A percentile compares a stretch with the other conserved stretches of the same genome.
Conservation (phyloP, 1,140 invertebrate genomes). For the Apocrypta bakeri region DNA sequence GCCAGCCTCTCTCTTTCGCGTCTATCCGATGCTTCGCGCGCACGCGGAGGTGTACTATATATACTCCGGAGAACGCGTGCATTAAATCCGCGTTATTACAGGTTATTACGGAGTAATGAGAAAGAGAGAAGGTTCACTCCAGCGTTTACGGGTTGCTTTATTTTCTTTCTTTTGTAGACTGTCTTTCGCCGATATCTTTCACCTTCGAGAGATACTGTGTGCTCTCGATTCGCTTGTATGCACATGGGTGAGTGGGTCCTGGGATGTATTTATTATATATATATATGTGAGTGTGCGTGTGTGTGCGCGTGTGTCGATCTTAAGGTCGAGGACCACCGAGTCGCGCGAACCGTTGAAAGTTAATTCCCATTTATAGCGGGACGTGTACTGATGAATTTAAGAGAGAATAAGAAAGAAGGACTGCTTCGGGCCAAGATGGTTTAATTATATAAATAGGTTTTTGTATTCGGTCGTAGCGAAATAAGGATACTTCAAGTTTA, state of each 20-base stretch:
- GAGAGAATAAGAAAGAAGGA: no score
- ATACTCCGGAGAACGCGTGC: constrained; percentile 47
- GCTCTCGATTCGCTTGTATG: not conserved
- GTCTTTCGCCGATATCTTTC: not conserved
- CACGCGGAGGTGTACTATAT: not conserved
- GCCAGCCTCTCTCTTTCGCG: not conserved
- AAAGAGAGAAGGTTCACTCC: constrained; percentile 17
- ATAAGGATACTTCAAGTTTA: no score
- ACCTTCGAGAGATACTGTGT: not conserved
- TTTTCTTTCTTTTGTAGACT: not conserved
- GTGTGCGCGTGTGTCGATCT: not conserved
- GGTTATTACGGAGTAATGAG: constrained; percentile 58
- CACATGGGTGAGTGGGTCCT: no score
- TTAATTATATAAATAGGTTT: no score
- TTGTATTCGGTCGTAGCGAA: no score
- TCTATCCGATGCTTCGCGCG: not conserved
- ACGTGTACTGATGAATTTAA: no score
- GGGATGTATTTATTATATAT: not conserved
- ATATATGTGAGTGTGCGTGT: not conserved
- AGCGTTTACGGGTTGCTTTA: constrained; percentile 7
- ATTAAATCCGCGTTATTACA: constrained; percentile 58
- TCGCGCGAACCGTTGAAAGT: no score
- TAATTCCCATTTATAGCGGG: no score
- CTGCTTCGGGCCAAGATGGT: no score
- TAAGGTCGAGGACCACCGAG: constrained; percentile 28